Conservation (phyloP, 2,113 vertebrate species). For the Catharus minimus region DNA sequence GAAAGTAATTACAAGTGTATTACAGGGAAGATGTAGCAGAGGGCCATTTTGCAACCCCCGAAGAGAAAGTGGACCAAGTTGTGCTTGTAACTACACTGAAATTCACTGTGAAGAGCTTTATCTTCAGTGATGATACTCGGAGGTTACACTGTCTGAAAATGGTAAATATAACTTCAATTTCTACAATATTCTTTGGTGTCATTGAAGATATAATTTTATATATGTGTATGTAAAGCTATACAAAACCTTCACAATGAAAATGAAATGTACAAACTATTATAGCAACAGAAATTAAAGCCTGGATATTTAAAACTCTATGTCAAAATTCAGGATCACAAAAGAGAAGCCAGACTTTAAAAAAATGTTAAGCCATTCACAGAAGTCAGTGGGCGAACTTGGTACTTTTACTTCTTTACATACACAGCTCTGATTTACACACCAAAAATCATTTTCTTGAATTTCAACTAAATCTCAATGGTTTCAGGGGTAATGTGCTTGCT, state of each 20-base stretch:
- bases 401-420: neutral
- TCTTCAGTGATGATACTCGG: neutral
- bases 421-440: neutral
- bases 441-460: neutral
- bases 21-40: neutral
- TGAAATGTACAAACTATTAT: neutral
- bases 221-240: neutral
- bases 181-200: neutral
- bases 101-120: neutral
- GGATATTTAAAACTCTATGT: neutral
- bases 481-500: neutral
- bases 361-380: neutral
- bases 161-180: neutral
- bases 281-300: neutral
- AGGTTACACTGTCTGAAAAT: neutral
- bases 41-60: neutral
- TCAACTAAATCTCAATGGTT: neutral
- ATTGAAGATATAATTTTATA: neutral
- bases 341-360: neutral
- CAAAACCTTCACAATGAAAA: neutral
- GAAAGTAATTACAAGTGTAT: neutral
- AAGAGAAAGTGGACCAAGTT: neutral
- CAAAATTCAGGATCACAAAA: neutral
- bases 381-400: fast-evolving
- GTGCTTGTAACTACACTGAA: neutral